Percentiles rank a stretch among this genome's conserved stretches.
phyloP scores from a whole-genome alignment of 2,113 vertebrate species.

The Falco punctatus region DNA sequence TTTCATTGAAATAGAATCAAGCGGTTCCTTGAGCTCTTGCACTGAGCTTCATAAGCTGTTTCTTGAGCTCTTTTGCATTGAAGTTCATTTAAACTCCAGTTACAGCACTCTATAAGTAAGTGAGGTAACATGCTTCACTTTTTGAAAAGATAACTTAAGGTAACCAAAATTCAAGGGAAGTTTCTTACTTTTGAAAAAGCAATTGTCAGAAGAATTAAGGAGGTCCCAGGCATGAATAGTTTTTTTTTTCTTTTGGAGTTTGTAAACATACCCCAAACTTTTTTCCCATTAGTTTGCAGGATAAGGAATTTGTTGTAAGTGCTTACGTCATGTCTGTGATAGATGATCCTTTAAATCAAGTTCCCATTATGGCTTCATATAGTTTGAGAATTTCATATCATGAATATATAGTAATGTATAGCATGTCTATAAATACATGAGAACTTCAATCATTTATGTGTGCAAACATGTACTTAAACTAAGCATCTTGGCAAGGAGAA shows the following conservation, averaged over 20 bases:
- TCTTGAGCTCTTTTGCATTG: neutral
- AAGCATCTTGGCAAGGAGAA: neutral
- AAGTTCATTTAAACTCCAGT: neutral
- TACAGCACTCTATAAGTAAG: neutral
- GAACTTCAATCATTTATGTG: neutral
- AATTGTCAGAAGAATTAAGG: neutral
- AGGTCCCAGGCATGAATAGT: neutral
- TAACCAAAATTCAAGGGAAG: neutral
- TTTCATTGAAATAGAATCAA: neutral
- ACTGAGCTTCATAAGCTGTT: neutral
- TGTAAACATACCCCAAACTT: neutral
- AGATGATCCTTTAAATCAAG: neutral
- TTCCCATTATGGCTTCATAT: neutral
- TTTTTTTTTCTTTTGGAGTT: neutral
- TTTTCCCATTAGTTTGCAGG: neutral
- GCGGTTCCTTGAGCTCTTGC: neutral
- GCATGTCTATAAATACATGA: neutral
- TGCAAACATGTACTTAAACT: neutral
- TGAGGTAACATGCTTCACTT: neutral
- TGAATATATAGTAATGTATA: neutral
- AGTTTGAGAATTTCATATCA: neutral
- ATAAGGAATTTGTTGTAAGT: neutral
- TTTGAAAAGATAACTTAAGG: neutral
- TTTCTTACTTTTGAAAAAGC: neutral
- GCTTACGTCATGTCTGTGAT: accelerated